Percentiles rank a stretch among this genome's conserved stretches.
Conservation (phyloP, 2,888 invertebrate genomes). For the Pecten maximus region DNA sequence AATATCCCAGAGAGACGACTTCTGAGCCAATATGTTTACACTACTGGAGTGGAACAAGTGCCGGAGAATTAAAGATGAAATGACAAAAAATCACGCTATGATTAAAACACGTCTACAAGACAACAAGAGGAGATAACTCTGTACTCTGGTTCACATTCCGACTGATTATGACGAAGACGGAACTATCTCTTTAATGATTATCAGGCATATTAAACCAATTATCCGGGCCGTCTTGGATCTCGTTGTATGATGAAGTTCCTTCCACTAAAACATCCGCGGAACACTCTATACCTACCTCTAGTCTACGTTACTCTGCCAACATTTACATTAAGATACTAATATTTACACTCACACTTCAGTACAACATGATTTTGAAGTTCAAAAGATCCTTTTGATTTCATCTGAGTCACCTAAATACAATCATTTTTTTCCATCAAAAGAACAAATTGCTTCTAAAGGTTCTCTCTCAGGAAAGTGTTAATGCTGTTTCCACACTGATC, state of each 20-base stretch:
- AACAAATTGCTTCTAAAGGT: neutral
- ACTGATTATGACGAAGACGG: neutral
- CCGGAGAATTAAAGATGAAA: slow-evolving; percentile 2
- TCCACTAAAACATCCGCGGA: neutral
- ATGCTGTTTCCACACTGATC: neutral
- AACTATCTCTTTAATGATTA: slow-evolving; percentile 14
- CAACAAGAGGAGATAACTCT: neutral
- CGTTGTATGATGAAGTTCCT: neutral
- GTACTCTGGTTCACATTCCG: neutral
- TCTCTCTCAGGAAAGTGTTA: neutral
- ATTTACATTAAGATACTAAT: neutral
- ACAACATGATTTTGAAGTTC: neutral
- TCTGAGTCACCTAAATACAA: slow-evolving; percentile 12
- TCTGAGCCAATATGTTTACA: neutral
- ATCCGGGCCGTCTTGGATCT: neutral
- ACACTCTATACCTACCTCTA: no score
- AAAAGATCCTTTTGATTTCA: slow-evolving; percentile 24
- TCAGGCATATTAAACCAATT: neutral
- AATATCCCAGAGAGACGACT: neutral
- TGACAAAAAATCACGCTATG: neutral
- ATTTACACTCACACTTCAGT: neutral
- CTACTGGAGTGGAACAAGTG: neutral
- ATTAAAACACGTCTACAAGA: neutral
- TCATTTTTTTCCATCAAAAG: slow-evolving; percentile 9
- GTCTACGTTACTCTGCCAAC: neutral